These are phyloP conservation scores for Disparrhopalites patrizii DNA, from an alignment of 2,888 invertebrate genomes.

Conservation along the genomic window DNA sequence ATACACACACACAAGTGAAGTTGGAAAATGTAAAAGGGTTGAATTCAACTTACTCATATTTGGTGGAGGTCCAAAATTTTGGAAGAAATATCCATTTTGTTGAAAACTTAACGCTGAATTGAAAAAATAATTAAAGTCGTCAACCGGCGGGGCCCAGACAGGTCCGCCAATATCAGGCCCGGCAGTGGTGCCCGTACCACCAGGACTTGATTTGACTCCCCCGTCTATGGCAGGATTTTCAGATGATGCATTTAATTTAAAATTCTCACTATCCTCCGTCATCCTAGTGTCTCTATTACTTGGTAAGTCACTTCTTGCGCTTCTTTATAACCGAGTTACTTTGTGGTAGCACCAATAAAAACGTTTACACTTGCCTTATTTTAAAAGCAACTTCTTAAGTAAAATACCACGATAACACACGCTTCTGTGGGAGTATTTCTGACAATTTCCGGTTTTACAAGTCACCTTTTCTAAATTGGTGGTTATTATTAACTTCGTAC, in stretches of 20 bases:
- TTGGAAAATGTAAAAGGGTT: no score
- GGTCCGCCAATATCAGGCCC: conserved; percentile 33
- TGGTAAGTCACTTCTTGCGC: conserved; percentile 11
- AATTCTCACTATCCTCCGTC: conserved; percentile 39
- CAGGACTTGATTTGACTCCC: conserved; percentile 28
- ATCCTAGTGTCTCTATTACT: conserved; percentile 20
- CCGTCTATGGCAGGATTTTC: conserved; percentile 34
- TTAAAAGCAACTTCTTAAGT: no score
- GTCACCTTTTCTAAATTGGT: no score
- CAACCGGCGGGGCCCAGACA: conserved; percentile 47
- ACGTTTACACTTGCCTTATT: no score
- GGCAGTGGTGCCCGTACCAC: conserved; percentile 17
- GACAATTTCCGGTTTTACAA: no score
- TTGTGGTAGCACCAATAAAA: conserved; percentile 6
- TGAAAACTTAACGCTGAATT: conserved; percentile 45
- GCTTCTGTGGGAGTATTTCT: no score
- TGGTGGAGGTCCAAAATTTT: conserved; percentile 47
- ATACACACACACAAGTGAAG: no score
- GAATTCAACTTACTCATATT: conserved; percentile 46
- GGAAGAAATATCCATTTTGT: conserved; percentile 47
- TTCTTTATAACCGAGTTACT: neutral
- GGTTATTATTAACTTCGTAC: no score
- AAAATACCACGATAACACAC: no score
- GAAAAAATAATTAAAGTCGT: conserved; percentile 47
- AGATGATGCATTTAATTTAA: conserved; percentile 33